These are phyloP conservation scores for Neogale vison DNA, from an alignment of 2,113 vertebrate genomes.

Conservation along the genomic window DNA sequence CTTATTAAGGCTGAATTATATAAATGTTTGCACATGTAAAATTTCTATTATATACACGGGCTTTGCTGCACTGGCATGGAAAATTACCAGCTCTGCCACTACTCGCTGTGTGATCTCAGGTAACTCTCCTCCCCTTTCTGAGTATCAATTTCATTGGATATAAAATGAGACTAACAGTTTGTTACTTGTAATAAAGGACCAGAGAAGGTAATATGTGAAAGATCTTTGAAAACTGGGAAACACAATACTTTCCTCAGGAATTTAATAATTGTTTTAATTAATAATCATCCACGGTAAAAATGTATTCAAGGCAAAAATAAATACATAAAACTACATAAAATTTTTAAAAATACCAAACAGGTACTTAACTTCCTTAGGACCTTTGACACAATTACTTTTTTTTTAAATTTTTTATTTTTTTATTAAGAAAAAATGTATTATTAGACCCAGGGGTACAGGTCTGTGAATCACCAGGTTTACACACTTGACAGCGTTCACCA, in stretches of 20 bases:
- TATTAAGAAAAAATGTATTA: too few species aligned
- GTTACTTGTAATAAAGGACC: slow-evolving; percentile 18
- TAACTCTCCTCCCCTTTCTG: neutral
- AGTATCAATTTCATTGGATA: slow-evolving; percentile 26
- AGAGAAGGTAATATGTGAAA: slow-evolving; percentile 19
- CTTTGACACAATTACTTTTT: neutral
- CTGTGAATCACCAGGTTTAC: too few species aligned
- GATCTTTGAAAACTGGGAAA: slow-evolving; percentile 23
- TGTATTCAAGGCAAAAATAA: neutral
- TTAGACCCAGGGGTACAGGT: too few species aligned
- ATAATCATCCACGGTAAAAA: neutral
- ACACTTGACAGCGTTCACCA: too few species aligned
- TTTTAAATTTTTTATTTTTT: neutral
- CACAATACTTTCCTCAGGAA: neutral
- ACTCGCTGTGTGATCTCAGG: neutral
- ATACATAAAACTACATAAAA: neutral
- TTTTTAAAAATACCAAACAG: neutral
- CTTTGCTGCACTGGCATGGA: neutral
- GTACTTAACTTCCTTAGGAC: neutral
- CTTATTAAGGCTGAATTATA: neutral
- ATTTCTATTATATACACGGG: neutral
- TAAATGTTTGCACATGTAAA: slow-evolving; percentile 58
- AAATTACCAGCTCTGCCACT: neutral
- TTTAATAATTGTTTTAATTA: slow-evolving; percentile 5
- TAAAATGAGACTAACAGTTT: slow-evolving; percentile 22